Base-by-base conservation (phyloP, 2,797 vertebrate genomes). In the Fistularia tabacaria region DNA sequence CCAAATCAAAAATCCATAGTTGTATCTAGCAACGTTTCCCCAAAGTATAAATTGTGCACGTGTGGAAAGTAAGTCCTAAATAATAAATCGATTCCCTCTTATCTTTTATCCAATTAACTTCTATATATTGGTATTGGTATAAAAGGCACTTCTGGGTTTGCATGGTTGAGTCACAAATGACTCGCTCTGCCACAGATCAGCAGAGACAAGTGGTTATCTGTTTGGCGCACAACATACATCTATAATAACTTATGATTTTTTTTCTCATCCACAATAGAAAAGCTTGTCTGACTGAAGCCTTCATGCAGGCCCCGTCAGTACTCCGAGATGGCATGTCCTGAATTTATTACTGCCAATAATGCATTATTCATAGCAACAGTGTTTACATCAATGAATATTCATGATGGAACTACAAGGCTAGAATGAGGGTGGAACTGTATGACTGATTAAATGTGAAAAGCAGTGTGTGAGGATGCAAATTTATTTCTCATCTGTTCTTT, bases 301-400 rank as follows among this genome's bases (percentile, higher is more conserved):
- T 85, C 79, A 65, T 58, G 70, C 71, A 84, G 79, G 74, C 68
- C 80, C 75, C 69, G 69, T 84, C 69, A 41, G 73, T 83, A 71
- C 77, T 83, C 77, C 79, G 72, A 84, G 79, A 85, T 71, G 77
- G 77, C 83, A 85, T 77, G 82, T 83, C 70, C 79, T 87, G 88
- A 86, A 89, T 88, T 66, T 85, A 87, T 88, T 90, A 90, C 84
- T 38, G 77, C 38, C n/a, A 60, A 56, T 71, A 44, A 87, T 89
- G 82, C 84, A 89, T 88, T 87, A 89, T 89, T 89, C 87, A 89
- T 87, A 82, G 74, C 75, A 80, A 81, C 72, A 51, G 47, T 80
- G 69, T 82, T 80, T 87, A 72, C 77, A 81, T 46, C 25, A 9
- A 51, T 71, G 86, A 82, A 87, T 86, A 88, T 82, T 89, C 87